These are phyloP conservation scores for Cephus rjabovi DNA, from an alignment of 2,888 invertebrate species.

Conservation along the genomic window DNA sequence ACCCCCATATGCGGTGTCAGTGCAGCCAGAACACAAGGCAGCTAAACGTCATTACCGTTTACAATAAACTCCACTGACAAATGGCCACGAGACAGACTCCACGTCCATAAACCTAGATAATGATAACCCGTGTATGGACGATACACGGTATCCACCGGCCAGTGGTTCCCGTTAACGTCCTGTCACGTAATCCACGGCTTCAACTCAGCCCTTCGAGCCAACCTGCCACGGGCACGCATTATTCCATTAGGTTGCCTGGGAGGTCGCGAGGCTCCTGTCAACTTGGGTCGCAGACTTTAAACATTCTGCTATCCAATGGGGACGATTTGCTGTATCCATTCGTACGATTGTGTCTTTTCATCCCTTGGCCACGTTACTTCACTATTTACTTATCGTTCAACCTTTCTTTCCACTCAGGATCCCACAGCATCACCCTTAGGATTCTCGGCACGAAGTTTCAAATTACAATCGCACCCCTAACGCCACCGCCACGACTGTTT, in stretches of 20 bases:
- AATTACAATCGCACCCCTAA: background rate
- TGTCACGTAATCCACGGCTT: constrained; percentile 35
- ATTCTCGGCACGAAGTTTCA: background rate
- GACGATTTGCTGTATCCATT: too few species aligned
- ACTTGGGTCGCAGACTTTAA: background rate
- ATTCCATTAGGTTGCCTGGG: constrained; percentile 41
- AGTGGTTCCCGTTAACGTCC: constrained; percentile 35
- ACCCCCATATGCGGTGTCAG: background rate
- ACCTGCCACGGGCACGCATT: constrained; percentile 45
- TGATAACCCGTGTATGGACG: constrained; percentile 33
- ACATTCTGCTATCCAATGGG: background rate
- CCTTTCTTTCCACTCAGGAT: background rate
- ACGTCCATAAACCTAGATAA: constrained; percentile 41
- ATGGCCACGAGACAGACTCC: background rate
- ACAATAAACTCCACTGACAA: constrained; percentile 24
- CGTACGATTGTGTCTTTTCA: background rate
- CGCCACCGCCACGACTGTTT: background rate
- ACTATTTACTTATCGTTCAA: background rate
- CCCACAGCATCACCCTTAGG: background rate
- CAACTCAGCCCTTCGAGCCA: constrained; percentile 32
- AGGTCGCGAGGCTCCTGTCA: constrained; percentile 21
- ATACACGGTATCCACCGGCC: constrained; percentile 30
- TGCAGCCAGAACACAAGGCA: constrained; percentile 5
- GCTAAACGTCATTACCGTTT: constrained; percentile 21
- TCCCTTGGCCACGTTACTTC: background rate